Percentiles rank a stretch among this genome's conserved stretches.
These are phyloP conservation scores for Nephila pilipes DNA, from an alignment of 1,140 invertebrate genomes.

Conservation along the genomic window DNA sequence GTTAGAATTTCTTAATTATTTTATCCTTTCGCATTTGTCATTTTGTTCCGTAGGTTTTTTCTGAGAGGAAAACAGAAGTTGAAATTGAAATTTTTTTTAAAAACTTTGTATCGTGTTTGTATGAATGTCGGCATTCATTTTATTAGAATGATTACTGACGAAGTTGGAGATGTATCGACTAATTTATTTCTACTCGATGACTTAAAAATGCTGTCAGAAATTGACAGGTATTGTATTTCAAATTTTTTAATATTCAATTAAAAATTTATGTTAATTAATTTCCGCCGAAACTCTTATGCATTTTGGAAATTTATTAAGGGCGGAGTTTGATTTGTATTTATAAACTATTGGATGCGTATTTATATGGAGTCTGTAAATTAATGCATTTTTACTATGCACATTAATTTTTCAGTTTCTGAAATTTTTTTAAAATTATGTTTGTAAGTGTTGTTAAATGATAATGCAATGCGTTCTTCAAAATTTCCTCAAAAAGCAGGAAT, in stretches of 20 bases:
- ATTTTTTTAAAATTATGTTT: too few species aligned
- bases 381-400: too few species aligned
- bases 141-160: neutral
- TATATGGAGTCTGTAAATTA: too few species aligned
- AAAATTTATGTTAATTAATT: neutral
- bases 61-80: neutral
- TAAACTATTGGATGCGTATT: too few species aligned
- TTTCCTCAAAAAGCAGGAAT: too few species aligned
- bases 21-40: too few species aligned
- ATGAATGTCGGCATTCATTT: neutral
- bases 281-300: neutral
- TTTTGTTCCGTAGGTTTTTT: too few species aligned
- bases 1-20: too few species aligned
- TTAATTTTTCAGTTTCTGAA: too few species aligned
- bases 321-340: neutral
- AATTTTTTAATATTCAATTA: neutral
- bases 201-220: neutral
- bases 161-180: neutral
- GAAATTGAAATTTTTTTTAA: neutral
- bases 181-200: neutral
- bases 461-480: too few species aligned
- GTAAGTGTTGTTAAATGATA: too few species aligned
- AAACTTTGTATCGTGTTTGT: neutral
- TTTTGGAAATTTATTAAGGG: neutral
- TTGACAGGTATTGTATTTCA: neutral